These are phyloP conservation scores for Sminthurinus aureus DNA, from an alignment of 2,888 invertebrate genomes.

Conservation along the genomic window DNA sequence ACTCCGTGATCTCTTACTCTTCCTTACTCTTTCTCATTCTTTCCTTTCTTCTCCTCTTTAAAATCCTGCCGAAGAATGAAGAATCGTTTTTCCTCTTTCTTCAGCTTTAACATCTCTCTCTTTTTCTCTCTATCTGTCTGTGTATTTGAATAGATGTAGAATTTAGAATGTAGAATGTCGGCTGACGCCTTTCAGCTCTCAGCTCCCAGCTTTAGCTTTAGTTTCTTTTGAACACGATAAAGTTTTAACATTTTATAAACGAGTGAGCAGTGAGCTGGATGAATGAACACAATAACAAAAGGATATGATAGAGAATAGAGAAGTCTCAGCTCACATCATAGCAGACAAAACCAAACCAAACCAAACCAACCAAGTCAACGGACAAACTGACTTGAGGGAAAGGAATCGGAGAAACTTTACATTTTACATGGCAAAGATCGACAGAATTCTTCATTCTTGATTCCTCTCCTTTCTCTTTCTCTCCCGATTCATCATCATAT, in stretches of 20 bases:
- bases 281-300: too few species aligned
- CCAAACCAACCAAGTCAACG: too few species aligned
- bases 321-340: too few species aligned
- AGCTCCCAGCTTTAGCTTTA: too few species aligned
- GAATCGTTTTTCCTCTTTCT: not conserved
- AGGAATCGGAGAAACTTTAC: not conserved
- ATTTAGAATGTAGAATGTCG: too few species aligned
- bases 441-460: too few species aligned
- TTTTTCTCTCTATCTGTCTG: not conserved
- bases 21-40: not conserved
- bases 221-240: not conserved
- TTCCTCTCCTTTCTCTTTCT: too few species aligned
- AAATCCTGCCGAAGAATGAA: not conserved
- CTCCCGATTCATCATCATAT: not conserved
- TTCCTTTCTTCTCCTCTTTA: not conserved
- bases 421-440: not conserved
- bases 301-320: too few species aligned
- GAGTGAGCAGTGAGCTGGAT: not conserved
- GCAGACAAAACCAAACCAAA: too few species aligned
- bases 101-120: not conserved
- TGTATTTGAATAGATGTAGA: not conserved
- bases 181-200: too few species aligned
- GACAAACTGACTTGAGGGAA: too few species aligned
- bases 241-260: slow-evolving; percentile 20
- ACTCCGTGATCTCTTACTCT: too few species aligned